Base-by-base conservation (phyloP, 2,113 vertebrate species). In the Cololabis saira region DNA sequence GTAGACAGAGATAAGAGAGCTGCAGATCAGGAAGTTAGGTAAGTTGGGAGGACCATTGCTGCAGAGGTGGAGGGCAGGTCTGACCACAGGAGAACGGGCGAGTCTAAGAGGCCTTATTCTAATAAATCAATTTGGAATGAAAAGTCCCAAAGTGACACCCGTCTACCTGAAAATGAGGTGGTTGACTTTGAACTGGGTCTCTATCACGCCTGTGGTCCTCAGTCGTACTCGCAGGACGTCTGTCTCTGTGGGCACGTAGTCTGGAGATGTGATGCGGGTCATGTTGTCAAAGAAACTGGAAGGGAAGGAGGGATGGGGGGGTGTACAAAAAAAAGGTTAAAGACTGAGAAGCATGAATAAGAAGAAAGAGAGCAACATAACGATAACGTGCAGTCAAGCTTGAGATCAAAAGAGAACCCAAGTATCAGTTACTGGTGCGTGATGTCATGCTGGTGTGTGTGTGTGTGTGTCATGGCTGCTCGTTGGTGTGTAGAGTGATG, bases 161-260 rank as follows among this genome's bases (percentile, higher is more conserved):
- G 17, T 64, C 69, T 91, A 94, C 93, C 93, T 92, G 91, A 94
- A 92, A 48, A 90, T 61, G 52, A 93, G 87, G 68, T 91, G 92
- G 45, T 80, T 90, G 81, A 94, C 90, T 78, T 92, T 91, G 74
- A 94, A 93, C 88, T 94, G 92, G 18, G 93, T 94, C 82, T 93
- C 92, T 8, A 94, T 93, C 42, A 94, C 92, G 1, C 92, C 92
- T 0, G 90, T 92, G 0, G 93, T 93, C 85, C 92, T 88, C 62
- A 93, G 87, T 18, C 93, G 81, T 4, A 93, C 92, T 27, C 93
- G 80, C 62, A 94, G 87, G 30, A 94, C 88, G 4, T 92, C 93
- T 0, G 63, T 92, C 77, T 93, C 92, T 0, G 92, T 90, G 33
- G 93, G 92, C 42, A 92, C 77, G 50, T 91, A 93, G 19, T 89